Base-by-base conservation (phyloP, 2,113 vertebrate species). In the Setophaga kirtlandii region DNA sequence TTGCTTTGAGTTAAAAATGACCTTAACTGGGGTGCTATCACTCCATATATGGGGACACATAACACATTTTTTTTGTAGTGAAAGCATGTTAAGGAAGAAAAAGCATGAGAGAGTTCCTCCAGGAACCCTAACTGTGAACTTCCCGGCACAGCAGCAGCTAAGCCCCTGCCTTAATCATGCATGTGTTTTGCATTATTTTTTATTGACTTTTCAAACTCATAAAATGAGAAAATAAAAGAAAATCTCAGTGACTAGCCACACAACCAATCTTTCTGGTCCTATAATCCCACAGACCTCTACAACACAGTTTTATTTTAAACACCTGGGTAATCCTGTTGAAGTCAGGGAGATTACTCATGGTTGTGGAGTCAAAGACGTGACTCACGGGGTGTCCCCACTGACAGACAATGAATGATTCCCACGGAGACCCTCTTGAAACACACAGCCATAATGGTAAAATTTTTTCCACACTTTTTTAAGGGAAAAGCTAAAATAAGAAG, bases 201-300 rank as follows among this genome's bases (percentile, higher is more conserved):
- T 95, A 96, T 86, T 95, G 87, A 94, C 92, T 96, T 96, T 93
- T 94, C 89, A 86, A 93, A 92, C 75, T 88, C 76, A 86, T 92
- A 96, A 95, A 96, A 97, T 31, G 47, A 93, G 83, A 95, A 95
- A 96, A 96, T 87, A 93, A 96, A 97, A 92, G 68, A 73, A 90
- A 96, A 95, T 81, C 73, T 83, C 46, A 3, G 86, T 27, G 88
- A 93, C 90, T 80, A 92, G 95, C 82, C 71, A 83, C 76, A 93
- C 64, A 89, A 87, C 85, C 41, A 6, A 87, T 89, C 65, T 64
- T 91, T 64, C 63, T 67, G 87, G 87, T 79, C 53, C 65, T 86
- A 15, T 90, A 93, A 96, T 92, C 89, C 84, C 19, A 2, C 59
- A 67, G 84, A 71, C 81, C 62, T 95, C 94, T 87, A 83, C 44